A percentile compares a stretch with the other conserved stretches of the same genome.
These are phyloP conservation scores for Heliangelus exortis DNA, from an alignment of 2,797 vertebrate genomes.

Conservation along the genomic window DNA sequence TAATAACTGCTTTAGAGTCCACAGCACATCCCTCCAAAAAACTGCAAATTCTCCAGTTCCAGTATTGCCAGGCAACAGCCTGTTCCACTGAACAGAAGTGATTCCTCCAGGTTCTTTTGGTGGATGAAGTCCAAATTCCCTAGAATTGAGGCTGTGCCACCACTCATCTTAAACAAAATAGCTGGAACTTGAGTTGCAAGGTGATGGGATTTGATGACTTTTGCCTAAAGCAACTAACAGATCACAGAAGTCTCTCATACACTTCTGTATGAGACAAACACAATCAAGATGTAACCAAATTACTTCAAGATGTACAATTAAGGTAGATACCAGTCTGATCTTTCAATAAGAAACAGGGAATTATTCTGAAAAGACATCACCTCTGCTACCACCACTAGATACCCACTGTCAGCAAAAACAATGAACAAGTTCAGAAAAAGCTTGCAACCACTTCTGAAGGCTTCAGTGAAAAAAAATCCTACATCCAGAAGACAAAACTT, in stretches of 20 bases:
- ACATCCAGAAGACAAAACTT: neutral
- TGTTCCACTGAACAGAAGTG: neutral
- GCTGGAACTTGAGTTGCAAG: neutral
- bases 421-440: neutral
- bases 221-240: neutral
- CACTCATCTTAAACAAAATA: neutral
- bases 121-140: neutral
- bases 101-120: neutral
- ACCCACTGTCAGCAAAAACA: neutral
- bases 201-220: neutral
- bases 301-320: neutral
- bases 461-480: neutral
- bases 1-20: neutral
- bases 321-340: neutral
- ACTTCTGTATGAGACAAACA: neutral
- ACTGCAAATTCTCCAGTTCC: neutral
- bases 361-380: neutral
- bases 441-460: neutral
- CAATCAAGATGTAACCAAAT: neutral
- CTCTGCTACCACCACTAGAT: neutral
- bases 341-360: neutral
- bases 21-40: neutral
- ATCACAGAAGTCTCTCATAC: neutral
- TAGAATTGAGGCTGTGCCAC: neutral
- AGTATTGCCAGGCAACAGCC: neutral